phyloP scores from a whole-genome alignment of 2,113 vertebrate genomes.

The Thamnophis sirtalis region DNA sequence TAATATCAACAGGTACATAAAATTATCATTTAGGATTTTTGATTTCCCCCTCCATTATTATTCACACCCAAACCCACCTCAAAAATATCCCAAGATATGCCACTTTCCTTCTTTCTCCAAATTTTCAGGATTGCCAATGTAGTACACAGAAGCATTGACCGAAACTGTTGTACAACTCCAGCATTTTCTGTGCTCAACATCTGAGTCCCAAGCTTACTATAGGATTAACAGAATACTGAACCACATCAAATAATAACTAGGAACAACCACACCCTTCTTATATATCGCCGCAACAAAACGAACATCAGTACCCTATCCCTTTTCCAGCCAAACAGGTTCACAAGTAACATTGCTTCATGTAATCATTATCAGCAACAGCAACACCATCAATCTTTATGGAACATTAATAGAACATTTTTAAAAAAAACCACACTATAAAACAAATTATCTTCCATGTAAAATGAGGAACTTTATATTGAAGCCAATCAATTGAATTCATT shows the following conservation, averaged over 20 bases:
- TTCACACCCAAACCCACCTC: background rate
- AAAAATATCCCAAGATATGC: background rate
- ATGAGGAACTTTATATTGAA: background rate
- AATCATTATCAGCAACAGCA: constrained; percentile 10
- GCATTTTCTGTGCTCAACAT: constrained; percentile 11
- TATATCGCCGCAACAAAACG: rapidly evolving
- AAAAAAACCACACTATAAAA: background rate
- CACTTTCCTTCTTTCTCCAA: background rate
- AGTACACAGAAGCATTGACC: background rate
- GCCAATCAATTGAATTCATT: background rate
- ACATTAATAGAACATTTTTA: background rate
- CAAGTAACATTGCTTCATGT: constrained; percentile 46
- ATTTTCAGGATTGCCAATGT: background rate
- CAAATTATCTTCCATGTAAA: background rate
- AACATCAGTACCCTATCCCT: rapidly evolving
- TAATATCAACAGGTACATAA: background rate
- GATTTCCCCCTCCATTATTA: background rate
- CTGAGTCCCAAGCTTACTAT: background rate
- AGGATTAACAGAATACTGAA: background rate
- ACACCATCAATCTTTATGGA: constrained; percentile 11
- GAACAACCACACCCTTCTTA: constrained; percentile 33
- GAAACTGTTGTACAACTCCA: background rate
- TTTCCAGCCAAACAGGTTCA: constrained; percentile 40
- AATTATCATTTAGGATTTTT: constrained; percentile 14
- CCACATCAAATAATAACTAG: background rate